Conservation (phyloP, 2,888 invertebrate genomes). For the Drosophila phalerata region DNA sequence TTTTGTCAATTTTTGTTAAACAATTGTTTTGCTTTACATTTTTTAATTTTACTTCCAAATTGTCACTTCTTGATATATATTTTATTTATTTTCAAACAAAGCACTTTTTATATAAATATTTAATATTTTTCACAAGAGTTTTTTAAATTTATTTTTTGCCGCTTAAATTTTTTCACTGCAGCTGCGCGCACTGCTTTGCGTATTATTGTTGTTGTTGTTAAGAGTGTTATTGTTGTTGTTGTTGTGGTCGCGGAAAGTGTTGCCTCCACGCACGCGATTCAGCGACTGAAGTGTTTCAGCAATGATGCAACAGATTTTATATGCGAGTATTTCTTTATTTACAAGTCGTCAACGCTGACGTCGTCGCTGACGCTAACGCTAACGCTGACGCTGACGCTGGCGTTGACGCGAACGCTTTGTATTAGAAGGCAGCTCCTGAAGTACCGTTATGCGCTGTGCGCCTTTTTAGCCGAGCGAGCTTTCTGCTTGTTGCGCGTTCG, state of each 20-base stretch:
- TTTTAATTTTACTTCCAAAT: constrained; percentile 9
- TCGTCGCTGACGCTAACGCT: constrained; percentile 32
- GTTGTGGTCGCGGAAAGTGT: constrained; percentile 65
- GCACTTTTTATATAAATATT: constrained; percentile 22
- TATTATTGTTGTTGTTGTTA: constrained; percentile 27
- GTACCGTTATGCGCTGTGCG: constrained; percentile 65
- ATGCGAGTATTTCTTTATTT: constrained; percentile 79
- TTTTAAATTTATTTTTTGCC: constrained; percentile 22
- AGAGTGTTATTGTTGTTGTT: constrained; percentile 38
- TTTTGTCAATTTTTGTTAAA: constrained; percentile 2
- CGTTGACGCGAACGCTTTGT: constrained; percentile 54
- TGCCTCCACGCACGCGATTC: constrained; percentile 84
- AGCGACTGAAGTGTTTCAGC: constrained; percentile 86
- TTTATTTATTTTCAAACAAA: constrained; percentile 27
- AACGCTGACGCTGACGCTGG: constrained; percentile 22
- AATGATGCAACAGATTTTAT: constrained; percentile 86
- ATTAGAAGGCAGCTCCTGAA: constrained; percentile 79
- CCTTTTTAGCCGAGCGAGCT: constrained; percentile 42
- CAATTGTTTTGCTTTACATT: constrained; percentile 17
- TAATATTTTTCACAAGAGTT: constrained; percentile 20
- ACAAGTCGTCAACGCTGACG: constrained; percentile 69
- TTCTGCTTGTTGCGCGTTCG: constrained; percentile 51
- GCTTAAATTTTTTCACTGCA: constrained; percentile 46
- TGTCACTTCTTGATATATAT: constrained; percentile 13
- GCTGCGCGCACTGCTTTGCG: constrained; percentile 56